Evolutionary conservation across 2,113 vertebrate genomes (phyloP).

Genomic region (Equus przewalskii): DNA sequence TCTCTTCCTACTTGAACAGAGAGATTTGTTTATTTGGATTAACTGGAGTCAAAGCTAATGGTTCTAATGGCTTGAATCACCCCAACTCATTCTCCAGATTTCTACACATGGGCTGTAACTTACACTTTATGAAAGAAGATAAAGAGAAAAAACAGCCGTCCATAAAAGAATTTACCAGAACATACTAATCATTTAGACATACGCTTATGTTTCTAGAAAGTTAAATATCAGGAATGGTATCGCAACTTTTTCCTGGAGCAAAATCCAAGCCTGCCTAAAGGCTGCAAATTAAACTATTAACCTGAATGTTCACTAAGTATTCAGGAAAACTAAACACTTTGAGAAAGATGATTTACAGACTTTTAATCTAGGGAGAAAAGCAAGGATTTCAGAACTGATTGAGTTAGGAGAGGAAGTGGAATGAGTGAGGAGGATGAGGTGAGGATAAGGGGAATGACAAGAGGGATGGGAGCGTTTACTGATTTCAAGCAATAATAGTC

Average conservation of each 20-base stretch:
- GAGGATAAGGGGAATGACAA: neutral
- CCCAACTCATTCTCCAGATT: slow-evolving; percentile 49
- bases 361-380: neutral
- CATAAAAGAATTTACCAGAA: slow-evolving; percentile 53
- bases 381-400: neutral
- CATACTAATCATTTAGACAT: slow-evolving; percentile 64
- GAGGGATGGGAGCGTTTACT: neutral
- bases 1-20: slow-evolving; percentile 39
- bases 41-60: slow-evolving; percentile 69
- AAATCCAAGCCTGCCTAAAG: neutral
- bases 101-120: slow-evolving; percentile 3
- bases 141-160: neutral
- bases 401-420: neutral
- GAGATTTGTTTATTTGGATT: slow-evolving; percentile 75
- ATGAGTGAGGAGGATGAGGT: neutral
- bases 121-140: slow-evolving; percentile 55
- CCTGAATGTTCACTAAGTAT: neutral
- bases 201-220: slow-evolving; percentile 69
- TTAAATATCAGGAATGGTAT: neutral
- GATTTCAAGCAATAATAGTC: neutral
- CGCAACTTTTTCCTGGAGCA: neutral
- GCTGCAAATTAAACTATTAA: neutral
- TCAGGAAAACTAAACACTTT: slow-evolving; percentile 36
- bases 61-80: slow-evolving; percentile 59
- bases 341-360: neutral